Evolutionary conservation across 2,113 vertebrate genomes (phyloP).

Genomic region (Australoheros scitulus): DNA sequence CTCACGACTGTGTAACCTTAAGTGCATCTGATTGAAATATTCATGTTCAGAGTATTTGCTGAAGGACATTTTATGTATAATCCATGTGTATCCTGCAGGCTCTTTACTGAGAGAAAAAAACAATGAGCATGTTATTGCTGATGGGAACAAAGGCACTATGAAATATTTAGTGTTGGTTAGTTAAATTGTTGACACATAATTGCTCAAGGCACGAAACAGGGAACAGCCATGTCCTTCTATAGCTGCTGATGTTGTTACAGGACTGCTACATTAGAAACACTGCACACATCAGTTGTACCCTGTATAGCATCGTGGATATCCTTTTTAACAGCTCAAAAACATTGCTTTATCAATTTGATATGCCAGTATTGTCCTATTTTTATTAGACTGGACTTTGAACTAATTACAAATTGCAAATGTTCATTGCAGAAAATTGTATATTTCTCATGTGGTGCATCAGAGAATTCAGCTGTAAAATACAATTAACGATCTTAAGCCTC

Average conservation of each 20-base stretch:
- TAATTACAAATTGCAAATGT: neutral
- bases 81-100: conserved; percentile 41
- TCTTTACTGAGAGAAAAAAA: conserved; percentile 12
- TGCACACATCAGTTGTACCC: neutral
- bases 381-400: neutral
- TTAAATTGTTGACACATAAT: conserved; percentile 37
- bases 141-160: conserved; percentile 41
- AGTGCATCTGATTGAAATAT: conserved; percentile 68
- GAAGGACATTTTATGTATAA: conserved; percentile 56
- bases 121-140: conserved; percentile 19
- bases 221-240: neutral
- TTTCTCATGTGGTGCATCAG: too few species aligned
- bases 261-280: neutral
- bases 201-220: conserved; percentile 9
- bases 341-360: neutral
- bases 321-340: neutral
- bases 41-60: conserved; percentile 43
- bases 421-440: too few species aligned
- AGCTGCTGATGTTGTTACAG: neutral
- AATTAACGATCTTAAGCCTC: neutral
- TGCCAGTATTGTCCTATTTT: neutral
- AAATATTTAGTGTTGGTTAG: conserved; percentile 48
- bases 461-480: too few species aligned
- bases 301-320: neutral
- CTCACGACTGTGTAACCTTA: conserved; percentile 10